Conservation (phyloP, 2,888 invertebrate species). For the Euproctis similis region DNA sequence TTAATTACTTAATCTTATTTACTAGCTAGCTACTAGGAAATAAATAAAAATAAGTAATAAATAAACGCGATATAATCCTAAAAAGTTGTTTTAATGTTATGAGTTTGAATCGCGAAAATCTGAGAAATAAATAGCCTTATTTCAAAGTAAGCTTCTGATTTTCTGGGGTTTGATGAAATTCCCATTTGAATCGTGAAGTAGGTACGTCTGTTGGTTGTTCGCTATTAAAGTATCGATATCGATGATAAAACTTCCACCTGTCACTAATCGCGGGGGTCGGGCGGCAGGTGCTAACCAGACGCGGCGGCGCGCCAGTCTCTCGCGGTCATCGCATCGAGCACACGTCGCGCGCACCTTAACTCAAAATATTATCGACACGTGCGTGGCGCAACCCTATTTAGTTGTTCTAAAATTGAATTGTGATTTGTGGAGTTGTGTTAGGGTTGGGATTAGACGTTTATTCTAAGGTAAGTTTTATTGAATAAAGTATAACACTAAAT, state of each 20-base stretch:
- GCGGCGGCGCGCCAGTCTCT: slow-evolving; percentile 67
- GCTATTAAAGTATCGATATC: slow-evolving; percentile 52
- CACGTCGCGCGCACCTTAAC: slow-evolving; percentile 47
- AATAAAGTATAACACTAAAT: slow-evolving; percentile 1
- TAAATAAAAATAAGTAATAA: no score
- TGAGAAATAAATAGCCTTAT: no score
- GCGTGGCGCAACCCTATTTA: slow-evolving; percentile 63
- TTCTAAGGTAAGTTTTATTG: slow-evolving; percentile 29
- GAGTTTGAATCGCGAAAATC: no score
- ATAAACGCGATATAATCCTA: no score
- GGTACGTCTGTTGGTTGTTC: no score
- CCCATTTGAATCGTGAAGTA: no score
- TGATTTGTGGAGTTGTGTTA: slow-evolving; percentile 53
- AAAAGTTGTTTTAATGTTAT: no score
- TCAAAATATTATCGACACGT: slow-evolving; percentile 50
- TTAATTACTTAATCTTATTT: no score
- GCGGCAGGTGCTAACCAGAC: slow-evolving; percentile 67
- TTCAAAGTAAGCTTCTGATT: no score
- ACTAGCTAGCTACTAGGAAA: no score
- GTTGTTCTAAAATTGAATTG: slow-evolving; percentile 54
- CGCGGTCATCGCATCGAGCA: slow-evolving; percentile 54
- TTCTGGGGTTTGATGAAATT: no score
- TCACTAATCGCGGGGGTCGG: slow-evolving; percentile 58
- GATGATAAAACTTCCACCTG: slow-evolving; percentile 51
- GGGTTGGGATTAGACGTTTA: slow-evolving; percentile 29